A percentile compares a stretch with the other conserved stretches of the same genome.
These are phyloP conservation scores for Emydura subglobosa DNA, from an alignment of 2,113 vertebrate genomes.

Conservation along the genomic window DNA sequence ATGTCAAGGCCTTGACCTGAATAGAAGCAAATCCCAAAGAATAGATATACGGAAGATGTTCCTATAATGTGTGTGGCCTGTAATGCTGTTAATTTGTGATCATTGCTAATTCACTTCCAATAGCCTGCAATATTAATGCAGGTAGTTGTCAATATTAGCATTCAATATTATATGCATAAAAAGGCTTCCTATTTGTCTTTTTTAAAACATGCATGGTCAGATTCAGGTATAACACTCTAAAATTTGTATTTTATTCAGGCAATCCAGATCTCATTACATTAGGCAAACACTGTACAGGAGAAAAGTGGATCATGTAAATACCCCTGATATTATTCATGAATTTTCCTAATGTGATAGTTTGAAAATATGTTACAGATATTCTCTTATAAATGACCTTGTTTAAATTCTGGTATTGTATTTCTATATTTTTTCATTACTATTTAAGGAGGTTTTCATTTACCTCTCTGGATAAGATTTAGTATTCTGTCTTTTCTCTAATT, in stretches of 20 bases:
- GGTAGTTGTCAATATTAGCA: conserved; percentile 68
- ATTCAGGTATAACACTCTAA: conserved; percentile 54
- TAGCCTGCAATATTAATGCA: conserved; percentile 58
- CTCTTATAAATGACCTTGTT: conserved; percentile 71
- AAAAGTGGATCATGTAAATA: conserved; percentile 78
- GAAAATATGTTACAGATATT: conserved; percentile 71
- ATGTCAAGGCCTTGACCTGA: conserved; percentile 59
- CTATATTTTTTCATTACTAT: conserved; percentile 51
- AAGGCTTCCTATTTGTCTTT: conserved; percentile 21
- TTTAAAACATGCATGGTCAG: conserved; percentile 52
- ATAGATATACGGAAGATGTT: conserved; percentile 8
- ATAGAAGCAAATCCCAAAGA: conserved; percentile 41
- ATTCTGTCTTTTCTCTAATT: background rate
- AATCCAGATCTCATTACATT: conserved; percentile 76
- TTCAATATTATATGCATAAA: conserved; percentile 51
- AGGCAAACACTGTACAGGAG: conserved; percentile 76
- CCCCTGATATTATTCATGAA: conserved; percentile 81
- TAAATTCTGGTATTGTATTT: conserved; percentile 64
- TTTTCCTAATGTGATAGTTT: conserved; percentile 67
- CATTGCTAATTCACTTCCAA: conserved; percentile 60
- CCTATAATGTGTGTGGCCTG: conserved; percentile 6
- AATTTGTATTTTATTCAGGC: conserved; percentile 76
- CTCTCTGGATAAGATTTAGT: conserved; percentile 24
- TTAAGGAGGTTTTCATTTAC: conserved; percentile 66
- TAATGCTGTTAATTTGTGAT: conserved; percentile 53